phyloP scores from a whole-genome alignment of 92 coral and sea anemone genomes.

The Paramuricea clavata region DNA sequence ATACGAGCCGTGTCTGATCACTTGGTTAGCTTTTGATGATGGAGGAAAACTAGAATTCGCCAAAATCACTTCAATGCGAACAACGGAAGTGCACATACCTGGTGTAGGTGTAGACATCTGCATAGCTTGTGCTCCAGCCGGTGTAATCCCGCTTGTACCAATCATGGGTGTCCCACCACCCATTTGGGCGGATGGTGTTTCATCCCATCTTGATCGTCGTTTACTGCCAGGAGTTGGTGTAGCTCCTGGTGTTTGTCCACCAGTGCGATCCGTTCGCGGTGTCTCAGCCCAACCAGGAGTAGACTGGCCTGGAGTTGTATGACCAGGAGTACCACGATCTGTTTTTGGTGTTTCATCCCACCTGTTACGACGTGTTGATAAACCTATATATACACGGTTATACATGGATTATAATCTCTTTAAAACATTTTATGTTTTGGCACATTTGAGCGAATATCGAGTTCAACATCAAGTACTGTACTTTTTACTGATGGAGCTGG shows the following conservation, averaged over 20 bases:
- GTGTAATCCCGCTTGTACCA: conserved; percentile 96
- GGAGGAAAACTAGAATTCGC: too few relatives aligned
- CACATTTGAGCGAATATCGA: too few relatives aligned
- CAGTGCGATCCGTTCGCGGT: conserved; percentile 96
- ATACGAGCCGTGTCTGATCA: too few relatives aligned
- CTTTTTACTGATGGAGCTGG: too few relatives aligned
- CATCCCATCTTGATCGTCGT: conserved; percentile 98
- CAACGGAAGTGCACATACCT: conserved; percentile 55
- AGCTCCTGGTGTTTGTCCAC: conserved; percentile 98
- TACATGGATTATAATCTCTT: background rate
- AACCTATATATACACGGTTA: conserved; percentile 51
- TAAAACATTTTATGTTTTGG: too few relatives aligned
- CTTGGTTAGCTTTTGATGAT: too few relatives aligned
- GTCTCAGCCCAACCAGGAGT: conserved; percentile 99
- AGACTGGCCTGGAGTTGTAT: conserved; percentile 96
- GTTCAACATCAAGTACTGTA: background rate
- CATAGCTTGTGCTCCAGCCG: conserved; percentile 98
- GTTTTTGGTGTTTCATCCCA: conserved; percentile 99
- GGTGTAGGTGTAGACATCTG: conserved; percentile 99
- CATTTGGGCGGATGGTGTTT: conserved; percentile 97
- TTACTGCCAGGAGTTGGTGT: conserved; percentile 99
- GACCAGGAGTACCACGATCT: conserved; percentile 80
- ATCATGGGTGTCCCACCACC: conserved; percentile 95
- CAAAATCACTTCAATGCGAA: background rate
- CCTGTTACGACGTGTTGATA: conserved; percentile 92